Percentiles rank a stretch among this genome's conserved stretches.
phyloP scores from a whole-genome alignment of 2,888 invertebrate species.

The Thymelicus lineola region DNA sequence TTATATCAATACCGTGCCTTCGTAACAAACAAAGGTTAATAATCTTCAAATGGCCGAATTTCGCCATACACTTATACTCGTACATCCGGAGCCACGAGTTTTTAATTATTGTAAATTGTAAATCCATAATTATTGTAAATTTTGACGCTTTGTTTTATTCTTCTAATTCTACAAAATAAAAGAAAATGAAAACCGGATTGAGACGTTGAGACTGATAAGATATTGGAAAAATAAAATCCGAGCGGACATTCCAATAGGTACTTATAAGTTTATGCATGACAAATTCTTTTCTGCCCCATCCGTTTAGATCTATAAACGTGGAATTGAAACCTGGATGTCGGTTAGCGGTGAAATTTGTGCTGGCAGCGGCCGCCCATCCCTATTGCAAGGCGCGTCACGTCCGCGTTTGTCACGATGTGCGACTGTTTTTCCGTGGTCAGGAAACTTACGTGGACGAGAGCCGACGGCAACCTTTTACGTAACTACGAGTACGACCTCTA shows the following conservation, averaged over 20 bases:
- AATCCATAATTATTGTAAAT: not conserved
- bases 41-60: no score
- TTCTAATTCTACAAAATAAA: not conserved
- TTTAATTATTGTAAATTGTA: not conserved
- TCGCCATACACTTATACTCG: no score
- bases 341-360: constrained; percentile 61
- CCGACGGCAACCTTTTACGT: constrained; percentile 42
- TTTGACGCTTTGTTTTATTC: not conserved
- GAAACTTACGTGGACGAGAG: constrained; percentile 58
- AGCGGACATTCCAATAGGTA: constrained; percentile 13
- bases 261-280: not conserved
- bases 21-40: no score
- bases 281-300: constrained; percentile 24
- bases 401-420: constrained; percentile 57
- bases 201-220: no score
- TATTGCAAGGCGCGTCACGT: constrained; percentile 66
- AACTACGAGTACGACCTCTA: constrained; percentile 42
- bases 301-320: constrained; percentile 29
- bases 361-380: constrained; percentile 41
- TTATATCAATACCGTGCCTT: no score
- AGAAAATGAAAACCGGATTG: no score
- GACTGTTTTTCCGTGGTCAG: constrained; percentile 68
- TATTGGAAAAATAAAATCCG: not conserved
- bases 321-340: constrained; percentile 58
- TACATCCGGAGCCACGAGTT: no score